Conservation (phyloP, 2,113 vertebrate genomes). For the Chaetodon auriga region DNA sequence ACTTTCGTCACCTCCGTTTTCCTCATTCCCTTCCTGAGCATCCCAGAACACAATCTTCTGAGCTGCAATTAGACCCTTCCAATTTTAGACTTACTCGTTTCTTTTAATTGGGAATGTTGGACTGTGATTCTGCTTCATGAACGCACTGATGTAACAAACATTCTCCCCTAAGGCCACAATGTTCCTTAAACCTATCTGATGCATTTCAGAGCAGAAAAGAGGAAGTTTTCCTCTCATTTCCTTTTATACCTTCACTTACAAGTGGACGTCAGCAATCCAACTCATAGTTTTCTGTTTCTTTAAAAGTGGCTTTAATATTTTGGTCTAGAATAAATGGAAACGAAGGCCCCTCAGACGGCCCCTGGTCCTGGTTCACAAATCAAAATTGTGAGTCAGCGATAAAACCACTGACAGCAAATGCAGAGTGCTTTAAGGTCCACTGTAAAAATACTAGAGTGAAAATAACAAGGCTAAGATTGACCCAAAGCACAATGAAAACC, state of each 20-base stretch:
- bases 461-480: slow-evolving; percentile 45
- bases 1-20: slow-evolving; percentile 36
- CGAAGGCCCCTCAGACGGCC: not conserved
- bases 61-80: slow-evolving; percentile 50
- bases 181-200: slow-evolving; percentile 17
- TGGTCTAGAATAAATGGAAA: not conserved
- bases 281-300: not conserved
- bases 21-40: slow-evolving; percentile 29
- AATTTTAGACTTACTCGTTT: slow-evolving; percentile 39
- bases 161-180: not conserved
- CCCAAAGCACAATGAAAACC: slow-evolving; percentile 44
- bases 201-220: slow-evolving; percentile 1
- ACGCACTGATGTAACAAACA: slow-evolving; percentile 26
- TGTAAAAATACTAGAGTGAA: slow-evolving; percentile 52
- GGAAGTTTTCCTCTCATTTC: not conserved
- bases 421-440: slow-evolving; percentile 27
- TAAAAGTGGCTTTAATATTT: slow-evolving; percentile 8
- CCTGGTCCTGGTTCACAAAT: slow-evolving; percentile 2
- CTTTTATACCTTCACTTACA: not conserved
- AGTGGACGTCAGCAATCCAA: not conserved
- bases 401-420: slow-evolving; percentile 49
- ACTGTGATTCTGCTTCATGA: slow-evolving; percentile 44
- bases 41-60: slow-evolving; percentile 44
- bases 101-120: slow-evolving; percentile 49
- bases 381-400: slow-evolving; percentile 28